phyloP scores from a whole-genome alignment of 2,888 invertebrate genomes.

The Galerucella pusilla region DNA sequence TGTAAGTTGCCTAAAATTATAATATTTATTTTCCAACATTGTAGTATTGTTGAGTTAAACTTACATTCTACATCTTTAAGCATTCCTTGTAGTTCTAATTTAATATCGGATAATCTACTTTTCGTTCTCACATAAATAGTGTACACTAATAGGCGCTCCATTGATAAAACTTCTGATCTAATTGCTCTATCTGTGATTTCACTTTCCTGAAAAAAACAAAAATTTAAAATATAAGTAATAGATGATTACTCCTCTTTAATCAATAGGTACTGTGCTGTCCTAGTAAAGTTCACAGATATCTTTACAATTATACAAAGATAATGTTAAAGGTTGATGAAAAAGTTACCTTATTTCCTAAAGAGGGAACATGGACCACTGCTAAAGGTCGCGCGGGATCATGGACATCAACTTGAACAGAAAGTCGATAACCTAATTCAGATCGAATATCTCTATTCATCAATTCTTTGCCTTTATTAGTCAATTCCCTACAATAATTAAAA shows the following conservation, averaged over 20 bases:
- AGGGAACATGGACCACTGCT: conserved; percentile 75
- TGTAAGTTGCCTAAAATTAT: conserved; percentile 77
- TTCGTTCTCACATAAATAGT: conserved; percentile 94
- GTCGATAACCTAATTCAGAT: conserved; percentile 87
- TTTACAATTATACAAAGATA: too few species aligned
- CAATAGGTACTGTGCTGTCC: too few species aligned
- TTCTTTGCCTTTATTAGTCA: conserved; percentile 67
- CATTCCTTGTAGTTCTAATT: conserved; percentile 78
- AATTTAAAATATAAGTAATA: too few species aligned
- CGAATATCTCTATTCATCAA: conserved; percentile 71
- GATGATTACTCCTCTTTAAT: too few species aligned
- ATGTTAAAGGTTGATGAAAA: too few species aligned
- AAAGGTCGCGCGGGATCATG: conserved; percentile 82
- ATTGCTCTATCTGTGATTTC: conserved; percentile 83
- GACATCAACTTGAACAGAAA: conserved; percentile 89
- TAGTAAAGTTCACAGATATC: too few species aligned
- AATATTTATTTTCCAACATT: conserved; percentile 24
- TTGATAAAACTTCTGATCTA: conserved; percentile 90
- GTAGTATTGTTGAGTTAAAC: conserved; percentile 45
- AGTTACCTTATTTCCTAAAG: conserved; percentile 73
- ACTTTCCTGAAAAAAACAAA: conserved; percentile 64
- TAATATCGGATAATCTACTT: conserved; percentile 84
- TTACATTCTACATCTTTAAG: conserved; percentile 79
- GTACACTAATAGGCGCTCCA: conserved; percentile 93
- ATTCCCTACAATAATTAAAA: conserved; percentile 63